Evolutionary conservation across 1,140 invertebrate genomes (phyloP).

Genomic region (Atopsyche davidsoni): DNA sequence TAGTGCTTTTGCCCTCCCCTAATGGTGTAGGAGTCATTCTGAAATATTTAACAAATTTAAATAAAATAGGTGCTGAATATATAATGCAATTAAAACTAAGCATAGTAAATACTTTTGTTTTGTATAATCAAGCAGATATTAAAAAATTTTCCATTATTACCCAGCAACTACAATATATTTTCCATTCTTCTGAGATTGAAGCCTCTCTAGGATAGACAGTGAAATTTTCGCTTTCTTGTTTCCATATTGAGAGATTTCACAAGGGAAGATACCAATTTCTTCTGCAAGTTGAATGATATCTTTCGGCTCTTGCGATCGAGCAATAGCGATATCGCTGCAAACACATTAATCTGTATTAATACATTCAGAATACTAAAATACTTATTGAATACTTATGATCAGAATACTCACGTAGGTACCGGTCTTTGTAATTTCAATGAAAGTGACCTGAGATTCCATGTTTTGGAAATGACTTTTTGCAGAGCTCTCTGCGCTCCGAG

Average conservation of each 20-base stretch:
- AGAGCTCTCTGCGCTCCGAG: conserved; percentile 65
- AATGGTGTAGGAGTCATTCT: conserved; percentile 95
- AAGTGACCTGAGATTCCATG: conserved; percentile 62
- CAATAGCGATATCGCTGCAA: conserved; percentile 81
- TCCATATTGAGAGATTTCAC: conserved; percentile 88
- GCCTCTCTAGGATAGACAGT: conserved; percentile 71
- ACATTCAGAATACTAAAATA: not conserved
- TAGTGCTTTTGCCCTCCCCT: conserved; percentile 97
- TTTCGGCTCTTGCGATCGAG: conserved; percentile 82
- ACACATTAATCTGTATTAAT: not conserved
- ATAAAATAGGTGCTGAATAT: too few species aligned
- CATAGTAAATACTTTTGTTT: too few species aligned
- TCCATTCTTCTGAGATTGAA: conserved; percentile 65
- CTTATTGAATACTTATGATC: not conserved
- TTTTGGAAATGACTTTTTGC: conserved; percentile 46
- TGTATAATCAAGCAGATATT: conserved; percentile 1
- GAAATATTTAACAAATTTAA: too few species aligned
- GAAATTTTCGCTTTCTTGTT: conserved; percentile 94
- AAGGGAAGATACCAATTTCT: conserved; percentile 77
- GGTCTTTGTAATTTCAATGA: conserved; percentile 55
- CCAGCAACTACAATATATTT: conserved; percentile 95
- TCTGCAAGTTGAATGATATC: conserved; percentile 68
- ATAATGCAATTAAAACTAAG: too few species aligned
- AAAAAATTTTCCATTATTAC: too few species aligned
- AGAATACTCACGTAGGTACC: conserved; percentile 59